Evolutionary conservation across 2,113 vertebrate species (phyloP).

Genomic region (Rana temporaria): DNA sequence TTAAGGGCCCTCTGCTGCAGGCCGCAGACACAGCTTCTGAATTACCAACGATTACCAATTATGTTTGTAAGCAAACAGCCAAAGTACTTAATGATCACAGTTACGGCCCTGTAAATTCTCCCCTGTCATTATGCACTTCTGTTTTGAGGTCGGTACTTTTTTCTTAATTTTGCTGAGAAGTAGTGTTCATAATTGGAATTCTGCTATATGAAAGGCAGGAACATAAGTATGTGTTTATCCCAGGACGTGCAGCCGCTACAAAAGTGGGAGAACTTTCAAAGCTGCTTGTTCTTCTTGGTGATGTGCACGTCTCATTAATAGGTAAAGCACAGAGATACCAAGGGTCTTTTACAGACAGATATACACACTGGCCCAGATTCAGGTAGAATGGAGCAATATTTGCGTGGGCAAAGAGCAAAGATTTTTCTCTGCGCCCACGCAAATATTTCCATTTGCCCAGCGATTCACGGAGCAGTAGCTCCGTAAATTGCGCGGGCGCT

Average conservation of each 20-base stretch:
- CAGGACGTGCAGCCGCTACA: background rate
- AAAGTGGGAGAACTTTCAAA: background rate
- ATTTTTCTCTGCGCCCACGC: too few relatives aligned
- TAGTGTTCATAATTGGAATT: conserved; percentile 43
- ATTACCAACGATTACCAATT: conserved; percentile 44
- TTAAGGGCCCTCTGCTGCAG: background rate
- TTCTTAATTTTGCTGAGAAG: conserved; percentile 25
- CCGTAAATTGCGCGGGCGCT: too few relatives aligned
- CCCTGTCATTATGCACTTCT: conserved; percentile 26
- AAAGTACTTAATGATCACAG: conserved; percentile 47
- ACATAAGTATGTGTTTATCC: background rate
- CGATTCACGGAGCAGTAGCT: too few relatives aligned
- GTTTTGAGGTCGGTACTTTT: background rate
- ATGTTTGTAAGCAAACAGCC: conserved; percentile 39
- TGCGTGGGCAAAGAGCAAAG: too few relatives aligned
- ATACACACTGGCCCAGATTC: too few relatives aligned
- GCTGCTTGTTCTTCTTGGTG: background rate
- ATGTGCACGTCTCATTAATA: background rate
- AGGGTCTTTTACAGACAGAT: background rate
- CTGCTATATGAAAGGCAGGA: background rate
- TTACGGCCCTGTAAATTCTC: background rate
- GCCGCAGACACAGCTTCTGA: background rate
- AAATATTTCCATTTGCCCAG: too few relatives aligned
- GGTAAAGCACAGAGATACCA: background rate
- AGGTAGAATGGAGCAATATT: background rate